Evolutionary conservation across 2,797 vertebrate species (phyloP), one percentile per base, ranked within the genome.

Genomic region (Platyrinchus mystaceus): DNA sequence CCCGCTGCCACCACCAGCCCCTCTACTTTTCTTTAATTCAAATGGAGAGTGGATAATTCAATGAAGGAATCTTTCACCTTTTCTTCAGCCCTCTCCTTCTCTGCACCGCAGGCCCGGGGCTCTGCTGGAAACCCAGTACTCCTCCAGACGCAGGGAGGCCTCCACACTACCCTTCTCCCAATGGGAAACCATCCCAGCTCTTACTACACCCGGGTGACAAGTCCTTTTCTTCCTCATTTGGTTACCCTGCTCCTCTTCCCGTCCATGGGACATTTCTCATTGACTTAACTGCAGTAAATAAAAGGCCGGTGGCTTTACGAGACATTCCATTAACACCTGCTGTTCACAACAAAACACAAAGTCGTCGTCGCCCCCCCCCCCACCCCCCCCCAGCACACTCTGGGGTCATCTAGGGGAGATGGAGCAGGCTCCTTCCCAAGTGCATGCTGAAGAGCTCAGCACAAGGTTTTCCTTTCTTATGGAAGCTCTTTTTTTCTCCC

Each of bases 351-450:
- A 22, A 39, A 77, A 50, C 74, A 53, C 68, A 49, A 26, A 76
- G 22, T n/a, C n/a, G n/a, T n/a, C n/a, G n/a, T n/a, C n/a, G n/a
- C n/a, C n/a, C n/a, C n/a, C n/a, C n/a, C n/a, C n/a, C 27, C n/a
- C n/a, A 64, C 62, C 14, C 10, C 27, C 7, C 37, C 27, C 10
- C 37, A 12, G 44, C 43, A 12, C 36, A 9, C 14, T 26, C 44
- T 19, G 28, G 2, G 0, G 71, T 46, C 47, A 32, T 23, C 14
- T 8, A 4, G 11, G 18, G 21, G 28, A 68, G 49, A 59, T 4
- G 3, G 17, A 87, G 21, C 28, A 8, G 26, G n/a, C 10, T 69
- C 23, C 16, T 5, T 64, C 20, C 2, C 0, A 0, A 76, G 7
- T 5, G 1, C 10, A 5, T 32, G 41, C 34, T 15, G 28, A 59